phyloP scores from a whole-genome alignment of 2,888 invertebrate species.

The Argyresthia albistria region DNA sequence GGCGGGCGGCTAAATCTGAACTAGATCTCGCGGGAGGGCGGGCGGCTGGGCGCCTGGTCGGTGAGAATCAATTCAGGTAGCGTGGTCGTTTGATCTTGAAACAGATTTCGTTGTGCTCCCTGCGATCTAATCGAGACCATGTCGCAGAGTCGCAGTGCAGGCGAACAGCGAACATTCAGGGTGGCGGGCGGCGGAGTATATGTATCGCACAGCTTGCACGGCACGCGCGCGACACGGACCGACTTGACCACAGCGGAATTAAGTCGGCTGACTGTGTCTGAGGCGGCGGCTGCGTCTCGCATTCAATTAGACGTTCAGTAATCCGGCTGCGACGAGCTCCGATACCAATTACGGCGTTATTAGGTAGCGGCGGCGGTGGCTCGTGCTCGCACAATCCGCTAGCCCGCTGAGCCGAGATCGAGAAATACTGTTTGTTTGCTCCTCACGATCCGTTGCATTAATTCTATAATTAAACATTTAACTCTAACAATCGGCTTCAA shows the following conservation, averaged over 20 bases:
- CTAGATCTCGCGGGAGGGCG: not conserved
- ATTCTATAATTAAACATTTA: too few relatives aligned
- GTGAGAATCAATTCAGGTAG: too few relatives aligned
- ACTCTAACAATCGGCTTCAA: too few relatives aligned
- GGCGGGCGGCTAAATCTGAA: conserved; percentile 19
- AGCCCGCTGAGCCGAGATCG: conserved; percentile 8
- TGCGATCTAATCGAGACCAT: too few relatives aligned
- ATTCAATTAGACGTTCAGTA: conserved; percentile 72
- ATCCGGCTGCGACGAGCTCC: conserved; percentile 69
- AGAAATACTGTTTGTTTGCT: not conserved
- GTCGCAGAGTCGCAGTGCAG: conserved; percentile 35
- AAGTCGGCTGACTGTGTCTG: conserved; percentile 33
- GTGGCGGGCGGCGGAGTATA: conserved; percentile 39
- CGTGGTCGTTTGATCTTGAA: not conserved
- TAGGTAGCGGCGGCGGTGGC: conserved; percentile 43
- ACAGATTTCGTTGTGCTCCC: not conserved
- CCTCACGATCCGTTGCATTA: not conserved
- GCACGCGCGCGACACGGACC: conserved; percentile 56
- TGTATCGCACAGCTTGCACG: conserved; percentile 28
- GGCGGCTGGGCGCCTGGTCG: too few relatives aligned
- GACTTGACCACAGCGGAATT: conserved; percentile 62
- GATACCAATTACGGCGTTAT: conserved; percentile 71
- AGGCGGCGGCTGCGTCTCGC: conserved; percentile 41
- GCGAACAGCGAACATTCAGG: conserved; percentile 37
- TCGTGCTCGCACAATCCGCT: conserved; percentile 27